Evolutionary conservation across 1,140 invertebrate species (phyloP), one percentile per base, ranked within the genome.

Genomic region (Hestina assimilis): DNA sequence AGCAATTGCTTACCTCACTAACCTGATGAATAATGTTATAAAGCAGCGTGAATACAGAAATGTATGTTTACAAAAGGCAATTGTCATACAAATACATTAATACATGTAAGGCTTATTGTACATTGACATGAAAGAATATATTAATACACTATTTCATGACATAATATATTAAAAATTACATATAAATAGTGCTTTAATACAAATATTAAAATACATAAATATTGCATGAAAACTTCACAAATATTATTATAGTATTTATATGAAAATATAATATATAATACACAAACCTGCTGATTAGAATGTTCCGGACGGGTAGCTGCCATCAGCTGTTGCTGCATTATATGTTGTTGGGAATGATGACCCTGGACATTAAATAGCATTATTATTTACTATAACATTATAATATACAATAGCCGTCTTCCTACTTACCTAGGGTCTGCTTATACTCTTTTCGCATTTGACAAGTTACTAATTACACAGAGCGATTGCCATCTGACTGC

Each of bases 241-340:
- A n/a, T 7, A 7, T 28, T 9, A 28, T 9, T 28, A 28, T 28
- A 28, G 8, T n/a, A 28, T 28, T 9, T 9, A 4, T 23, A 20
- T 11, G 17, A 19, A 20, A 5, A 1, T 48, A n/a, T 35, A 21
- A 15, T 48, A 11, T 26, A 4, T 51, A 33, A 3, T 46, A 43
- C 54, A 62, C 29, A 43, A 38, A 88, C 85, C 83, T 88, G 85
- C 62, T 88, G 85, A 50, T 86, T 86, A 6, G 72, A 52, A 19
- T 85, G 81, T 21, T 88, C 83, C 4, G 70, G 78, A n/a, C 85
- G 65, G 1, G 79, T 43, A 14, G 76, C 59, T 2, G 79, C 59
- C 75, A 87, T 78, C 8, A 86, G 60, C 43, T 88, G 85, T 31
- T 88, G 85, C 56, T 88, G 85, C 66, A 88, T 70, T 45, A 86